Evolutionary conservation across 2,888 invertebrate species (phyloP).

Genomic region (Mesorhabditis spiculigera): DNA sequence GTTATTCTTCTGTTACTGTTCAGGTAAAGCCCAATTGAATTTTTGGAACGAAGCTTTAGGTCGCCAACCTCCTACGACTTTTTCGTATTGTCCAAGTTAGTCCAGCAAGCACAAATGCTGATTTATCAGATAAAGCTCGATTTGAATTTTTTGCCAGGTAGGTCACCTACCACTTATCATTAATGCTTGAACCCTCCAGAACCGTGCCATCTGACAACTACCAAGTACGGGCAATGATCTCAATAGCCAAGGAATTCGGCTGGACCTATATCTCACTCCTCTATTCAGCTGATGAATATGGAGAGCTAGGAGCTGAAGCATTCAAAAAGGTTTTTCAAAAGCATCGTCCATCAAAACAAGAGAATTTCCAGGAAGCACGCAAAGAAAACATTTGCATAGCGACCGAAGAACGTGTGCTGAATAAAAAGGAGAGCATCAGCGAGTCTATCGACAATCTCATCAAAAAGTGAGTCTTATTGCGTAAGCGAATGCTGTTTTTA

Average conservation of each 20-base stretch:
- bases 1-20: slow-evolving; percentile 56
- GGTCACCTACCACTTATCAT: neutral
- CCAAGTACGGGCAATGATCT: slow-evolving; percentile 68
- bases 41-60: slow-evolving; percentile 57
- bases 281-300: slow-evolving; percentile 73
- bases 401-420: slow-evolving; percentile 64
- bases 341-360: slow-evolving; percentile 57
- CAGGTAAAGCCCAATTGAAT: slow-evolving; percentile 24
- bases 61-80: slow-evolving; percentile 73
- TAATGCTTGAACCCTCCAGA: slow-evolving; percentile 52
- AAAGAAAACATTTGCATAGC: slow-evolving; percentile 69
- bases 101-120: slow-evolving; percentile 73
- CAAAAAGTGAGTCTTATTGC: slow-evolving; percentile 41
- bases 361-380: slow-evolving; percentile 24
- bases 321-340: slow-evolving; percentile 65
- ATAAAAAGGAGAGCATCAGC: slow-evolving; percentile 45
- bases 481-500: slow-evolving; percentile 16
- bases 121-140: slow-evolving; percentile 71
- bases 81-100: slow-evolving; percentile 68
- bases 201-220: slow-evolving; percentile 71
- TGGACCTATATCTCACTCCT: slow-evolving; percentile 75
- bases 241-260: slow-evolving; percentile 70
- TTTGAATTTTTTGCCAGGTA: slow-evolving; percentile 71
- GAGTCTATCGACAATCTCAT: slow-evolving; percentile 54
- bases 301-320: slow-evolving; percentile 74